A percentile compares a stretch with the other conserved stretches of the same genome.
Conservation (phyloP, 2,888 invertebrate genomes). For the Chalcis sispes region DNA sequence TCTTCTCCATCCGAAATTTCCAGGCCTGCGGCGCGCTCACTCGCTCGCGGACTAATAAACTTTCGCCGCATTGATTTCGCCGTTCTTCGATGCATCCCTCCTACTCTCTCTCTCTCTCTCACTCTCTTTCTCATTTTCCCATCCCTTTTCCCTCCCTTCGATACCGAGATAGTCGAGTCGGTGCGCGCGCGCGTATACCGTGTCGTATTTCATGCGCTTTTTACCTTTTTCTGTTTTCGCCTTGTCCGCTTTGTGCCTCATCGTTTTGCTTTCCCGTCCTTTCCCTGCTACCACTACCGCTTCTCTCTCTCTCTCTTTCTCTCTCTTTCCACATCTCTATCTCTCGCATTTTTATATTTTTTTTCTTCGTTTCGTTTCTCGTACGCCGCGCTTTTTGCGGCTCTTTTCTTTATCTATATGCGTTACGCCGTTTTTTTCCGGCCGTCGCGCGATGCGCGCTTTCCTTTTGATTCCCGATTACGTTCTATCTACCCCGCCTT, state of each 20-base stretch:
- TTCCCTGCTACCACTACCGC: no score
- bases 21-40: slow-evolving; percentile 19
- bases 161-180: neutral
- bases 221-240: slow-evolving; percentile 38
- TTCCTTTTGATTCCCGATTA: slow-evolving; percentile 1
- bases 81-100: slow-evolving; percentile 27
- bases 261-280: slow-evolving; percentile 13
- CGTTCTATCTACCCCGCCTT: neutral
- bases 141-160: neutral
- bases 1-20: slow-evolving; percentile 37
- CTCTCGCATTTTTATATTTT: no score
- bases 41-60: slow-evolving; percentile 60
- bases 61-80: slow-evolving; percentile 53
- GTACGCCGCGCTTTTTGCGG: slow-evolving; percentile 22
- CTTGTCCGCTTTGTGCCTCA: slow-evolving; percentile 10
- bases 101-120: neutral
- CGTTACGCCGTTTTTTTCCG: slow-evolving; percentile 22
- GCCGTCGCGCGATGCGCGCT: neutral
- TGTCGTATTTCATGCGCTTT: slow-evolving; percentile 44
- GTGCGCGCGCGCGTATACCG: neutral
- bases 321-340: neutral
- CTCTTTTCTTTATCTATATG: slow-evolving; percentile 44
- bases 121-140: neutral
- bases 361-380: slow-evolving; percentile 13
- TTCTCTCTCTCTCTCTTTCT: neutral